A percentile compares a stretch with the other conserved stretches of the same genome.
Conservation (phyloP, 2,113 vertebrate genomes). For the Colaptes auratus region DNA sequence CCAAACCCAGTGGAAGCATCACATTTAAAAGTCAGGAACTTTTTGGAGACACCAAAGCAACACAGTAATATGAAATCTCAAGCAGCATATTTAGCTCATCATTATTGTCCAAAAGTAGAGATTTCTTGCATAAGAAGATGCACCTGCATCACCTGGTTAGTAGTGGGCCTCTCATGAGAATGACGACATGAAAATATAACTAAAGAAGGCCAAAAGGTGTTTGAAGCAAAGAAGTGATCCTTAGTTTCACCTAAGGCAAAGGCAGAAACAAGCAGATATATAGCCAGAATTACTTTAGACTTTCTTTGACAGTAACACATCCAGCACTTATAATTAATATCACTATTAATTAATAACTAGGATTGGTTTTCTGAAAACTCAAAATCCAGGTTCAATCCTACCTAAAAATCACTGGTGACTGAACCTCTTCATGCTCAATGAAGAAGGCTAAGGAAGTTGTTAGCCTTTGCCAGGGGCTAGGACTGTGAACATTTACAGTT, state of each 20-base stretch:
- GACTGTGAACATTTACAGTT: not conserved
- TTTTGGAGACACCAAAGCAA: not conserved
- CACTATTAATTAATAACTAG: not conserved
- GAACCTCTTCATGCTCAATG: not conserved
- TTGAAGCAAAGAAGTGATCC: not conserved
- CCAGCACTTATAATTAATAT: not conserved
- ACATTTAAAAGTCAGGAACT: not conserved
- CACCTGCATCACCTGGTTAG: not conserved
- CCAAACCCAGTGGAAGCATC: not conserved
- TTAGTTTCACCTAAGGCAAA: not conserved
- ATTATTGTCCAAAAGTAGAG: not conserved
- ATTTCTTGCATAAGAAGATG: not conserved
- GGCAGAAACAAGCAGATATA: not conserved
- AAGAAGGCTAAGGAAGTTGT: not conserved
- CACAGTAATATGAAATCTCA: not conserved
- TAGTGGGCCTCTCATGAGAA: not conserved
- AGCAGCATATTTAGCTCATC: not conserved
- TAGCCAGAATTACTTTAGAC: not conserved
- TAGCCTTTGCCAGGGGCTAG: slow-evolving; percentile 21
- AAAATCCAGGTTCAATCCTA: not conserved
- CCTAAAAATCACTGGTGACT: not conserved
- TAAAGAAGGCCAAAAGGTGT: not conserved
- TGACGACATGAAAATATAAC: not conserved
- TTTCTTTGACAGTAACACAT: not conserved
- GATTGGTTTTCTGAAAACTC: not conserved